A percentile compares a stretch with the other conserved stretches of the same genome.
Conservation (phyloP, 2,113 vertebrate genomes). For the Setophaga kirtlandii region DNA sequence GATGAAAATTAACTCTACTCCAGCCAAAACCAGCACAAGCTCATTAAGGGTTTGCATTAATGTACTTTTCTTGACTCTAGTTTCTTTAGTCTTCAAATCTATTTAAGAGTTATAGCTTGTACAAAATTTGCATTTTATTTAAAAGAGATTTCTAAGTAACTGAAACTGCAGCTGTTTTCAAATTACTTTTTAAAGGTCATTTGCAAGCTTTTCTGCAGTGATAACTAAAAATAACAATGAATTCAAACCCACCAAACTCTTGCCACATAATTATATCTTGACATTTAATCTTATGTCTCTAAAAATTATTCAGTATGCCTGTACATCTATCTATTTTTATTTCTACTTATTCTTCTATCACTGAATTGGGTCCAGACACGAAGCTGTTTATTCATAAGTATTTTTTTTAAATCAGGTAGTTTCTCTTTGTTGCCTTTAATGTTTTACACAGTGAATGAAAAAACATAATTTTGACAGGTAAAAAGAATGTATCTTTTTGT, state of each 20-base stretch:
- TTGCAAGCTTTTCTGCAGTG: slow-evolving; percentile 53
- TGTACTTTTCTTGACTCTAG: not conserved
- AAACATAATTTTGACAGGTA: slow-evolving; percentile 41
- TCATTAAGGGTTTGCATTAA: not conserved
- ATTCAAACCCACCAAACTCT: slow-evolving; percentile 29
- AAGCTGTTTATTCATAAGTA: slow-evolving; percentile 4
- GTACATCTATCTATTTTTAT: slow-evolving; percentile 18
- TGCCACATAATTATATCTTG: slow-evolving; percentile 60
- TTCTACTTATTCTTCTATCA: not conserved
- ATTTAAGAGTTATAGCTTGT: not conserved
- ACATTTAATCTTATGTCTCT: slow-evolving; percentile 63
- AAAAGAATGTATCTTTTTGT: slow-evolving; percentile 45
- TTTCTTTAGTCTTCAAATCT: slow-evolving; percentile 12
- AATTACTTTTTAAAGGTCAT: slow-evolving; percentile 68
- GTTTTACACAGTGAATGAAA: slow-evolving; percentile 37
- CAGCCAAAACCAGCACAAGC: not conserved
- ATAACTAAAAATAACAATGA: slow-evolving; percentile 64
- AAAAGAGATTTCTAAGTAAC: slow-evolving; percentile 26
- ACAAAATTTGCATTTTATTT: slow-evolving; percentile 32
- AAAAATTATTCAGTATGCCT: slow-evolving; percentile 40
- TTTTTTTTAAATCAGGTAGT: not conserved
- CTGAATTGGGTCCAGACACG: not conserved
- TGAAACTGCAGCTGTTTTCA: slow-evolving; percentile 40
- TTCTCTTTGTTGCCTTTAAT: slow-evolving; percentile 5
- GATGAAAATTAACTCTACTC: not conserved